Base-by-base conservation (phyloP, 2,797 vertebrate species). In the Sparus aurata region DNA sequence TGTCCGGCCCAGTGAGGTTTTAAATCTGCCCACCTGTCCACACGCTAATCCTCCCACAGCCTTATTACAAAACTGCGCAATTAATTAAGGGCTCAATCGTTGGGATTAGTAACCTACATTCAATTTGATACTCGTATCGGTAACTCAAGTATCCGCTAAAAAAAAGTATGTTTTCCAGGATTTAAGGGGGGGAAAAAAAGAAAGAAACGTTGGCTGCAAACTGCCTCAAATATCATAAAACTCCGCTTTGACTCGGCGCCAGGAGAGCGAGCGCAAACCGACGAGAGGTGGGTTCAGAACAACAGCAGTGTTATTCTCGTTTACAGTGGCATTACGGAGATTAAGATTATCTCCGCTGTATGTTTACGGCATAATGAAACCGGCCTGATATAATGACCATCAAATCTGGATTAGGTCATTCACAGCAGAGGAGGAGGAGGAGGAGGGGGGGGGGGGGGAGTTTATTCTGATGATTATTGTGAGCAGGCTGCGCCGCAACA, bases 341-440 rank as follows among this genome's bases (percentile, higher is more conserved):
- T 94, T 94, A 93, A 86, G 93, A 93, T 94, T 90, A 93, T 89
- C 90, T 90, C 76, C 9, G 73, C 85, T 91, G 91, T 92, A 90
- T 92, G 91, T 93, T 93, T 91, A 86, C 86, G 72, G 90, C 91
- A 89, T 84, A 93, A 92, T 92, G 91, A 92, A 91, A 86, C 91
- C 84, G 90, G 88, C 88, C 89, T 86, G 80, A 85, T 90, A 92
- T 92, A 92, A 94, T 91, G 90, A 93, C 90, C 82, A 89, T 90
- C 90, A 93, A 92, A 94, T 94, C 92, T 93, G 93, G 93, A 94
- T 94, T 93, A 94, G 91, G 90, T 92, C 90, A 92, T 90, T 91
- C 86, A 86, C 89, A 88, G 90, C 85, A 83, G 75, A 89, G 75
- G 47, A 79, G 85, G 30, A 30, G 30, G 30, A 30, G 25, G 25